phyloP scores from a whole-genome alignment of 2,797 vertebrate genomes.

The Vultur gryphus region DNA sequence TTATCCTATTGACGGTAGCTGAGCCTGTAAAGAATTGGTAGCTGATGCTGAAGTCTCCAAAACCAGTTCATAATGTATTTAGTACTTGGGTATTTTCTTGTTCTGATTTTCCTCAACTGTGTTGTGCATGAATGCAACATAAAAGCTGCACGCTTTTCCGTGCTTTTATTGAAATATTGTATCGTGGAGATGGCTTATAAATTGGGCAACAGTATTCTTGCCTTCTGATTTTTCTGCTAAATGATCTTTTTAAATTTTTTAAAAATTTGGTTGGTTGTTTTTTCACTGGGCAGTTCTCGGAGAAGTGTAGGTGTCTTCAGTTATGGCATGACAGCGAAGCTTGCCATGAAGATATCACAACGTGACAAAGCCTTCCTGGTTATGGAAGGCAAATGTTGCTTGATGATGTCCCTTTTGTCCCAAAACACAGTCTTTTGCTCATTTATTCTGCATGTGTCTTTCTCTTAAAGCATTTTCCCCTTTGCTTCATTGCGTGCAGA shows the following conservation, averaged over 20 bases:
- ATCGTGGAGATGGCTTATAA: neutral
- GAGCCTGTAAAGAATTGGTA: neutral
- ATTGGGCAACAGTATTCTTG: neutral
- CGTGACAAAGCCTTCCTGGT: neutral
- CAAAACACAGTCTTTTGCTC: neutral
- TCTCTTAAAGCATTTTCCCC: neutral
- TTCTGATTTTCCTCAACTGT: neutral
- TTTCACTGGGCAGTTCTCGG: neutral
- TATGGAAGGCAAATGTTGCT: neutral
- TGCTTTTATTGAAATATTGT: neutral
- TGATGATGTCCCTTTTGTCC: neutral
- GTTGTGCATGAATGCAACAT: neutral
- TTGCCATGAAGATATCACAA: neutral
- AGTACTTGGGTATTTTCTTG: neutral
- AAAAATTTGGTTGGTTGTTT: neutral
- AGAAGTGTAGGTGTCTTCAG: neutral
- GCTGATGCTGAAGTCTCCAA: neutral
- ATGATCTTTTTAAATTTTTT: accelerated
- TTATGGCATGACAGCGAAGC: neutral
- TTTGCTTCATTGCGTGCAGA: neutral
- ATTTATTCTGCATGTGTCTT: neutral
- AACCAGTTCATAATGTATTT: neutral
- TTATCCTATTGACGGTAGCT: constrained; percentile 23
- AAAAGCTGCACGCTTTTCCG: accelerated
- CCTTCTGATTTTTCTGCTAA: neutral